These are phyloP conservation scores for Pseudeuparius sepicola DNA, from an alignment of 2,888 invertebrate genomes.

Conservation along the genomic window DNA sequence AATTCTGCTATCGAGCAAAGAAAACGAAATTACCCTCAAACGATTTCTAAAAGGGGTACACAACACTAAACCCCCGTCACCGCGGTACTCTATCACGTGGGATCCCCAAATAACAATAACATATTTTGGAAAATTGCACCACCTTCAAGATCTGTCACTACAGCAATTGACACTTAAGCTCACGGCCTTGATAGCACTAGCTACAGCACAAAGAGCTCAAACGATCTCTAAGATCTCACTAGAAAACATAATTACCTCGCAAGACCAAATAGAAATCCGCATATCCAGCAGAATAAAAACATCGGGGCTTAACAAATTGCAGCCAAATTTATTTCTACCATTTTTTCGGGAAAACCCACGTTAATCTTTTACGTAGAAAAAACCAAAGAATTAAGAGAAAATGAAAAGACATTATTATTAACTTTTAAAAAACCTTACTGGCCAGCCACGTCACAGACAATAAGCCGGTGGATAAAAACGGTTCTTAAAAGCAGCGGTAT, in stretches of 20 bases:
- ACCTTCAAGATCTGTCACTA: conserved; percentile 7
- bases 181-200: conserved; percentile 13
- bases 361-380: conserved; percentile 11
- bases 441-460: conserved; percentile 14
- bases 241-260: conserved; percentile 5
- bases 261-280: conserved; percentile 13
- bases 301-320: conserved; percentile 9
- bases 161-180: conserved; percentile 11
- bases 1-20: background rate
- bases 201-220: conserved; percentile 17
- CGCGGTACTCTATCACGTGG: conserved; percentile 23
- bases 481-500: conserved; percentile 19
- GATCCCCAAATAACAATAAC: conserved; percentile 20
- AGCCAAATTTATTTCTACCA: conserved; percentile 17
- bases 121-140: conserved; percentile 5
- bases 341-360: conserved; percentile 12
- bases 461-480: conserved; percentile 26
- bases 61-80: conserved; percentile 20
- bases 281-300: conserved; percentile 15
- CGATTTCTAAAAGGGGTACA: conserved; percentile 22
- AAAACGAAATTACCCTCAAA: conserved; percentile 9
- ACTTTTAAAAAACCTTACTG: conserved; percentile 17
- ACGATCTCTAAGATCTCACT: conserved; percentile 14
- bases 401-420: conserved; percentile 1
- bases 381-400: conserved; percentile 13